These are phyloP conservation scores for Smithornis capensis DNA, from an alignment of 2,113 vertebrate genomes.

Conservation along the genomic window DNA sequence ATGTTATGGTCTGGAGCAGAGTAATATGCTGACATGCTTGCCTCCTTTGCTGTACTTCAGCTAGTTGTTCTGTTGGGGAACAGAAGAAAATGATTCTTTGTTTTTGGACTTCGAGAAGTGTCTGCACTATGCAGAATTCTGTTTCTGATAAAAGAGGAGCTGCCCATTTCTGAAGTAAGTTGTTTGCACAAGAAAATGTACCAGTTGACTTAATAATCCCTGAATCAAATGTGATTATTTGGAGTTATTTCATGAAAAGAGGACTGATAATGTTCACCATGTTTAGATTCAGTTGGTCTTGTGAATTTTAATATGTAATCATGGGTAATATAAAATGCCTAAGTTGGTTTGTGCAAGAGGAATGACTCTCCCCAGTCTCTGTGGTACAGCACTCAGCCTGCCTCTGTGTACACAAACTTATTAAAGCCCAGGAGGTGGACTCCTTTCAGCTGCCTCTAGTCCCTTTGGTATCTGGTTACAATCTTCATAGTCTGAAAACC, in stretches of 20 bases:
- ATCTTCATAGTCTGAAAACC: not conserved
- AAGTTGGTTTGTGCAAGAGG: not conserved
- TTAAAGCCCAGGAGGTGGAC: not conserved
- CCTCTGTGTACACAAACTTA: not conserved
- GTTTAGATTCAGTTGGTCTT: not conserved
- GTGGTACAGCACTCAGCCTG: not conserved
- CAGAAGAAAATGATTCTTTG: not conserved
- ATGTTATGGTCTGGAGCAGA: not conserved
- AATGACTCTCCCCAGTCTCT: not conserved
- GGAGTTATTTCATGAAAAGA: not conserved
- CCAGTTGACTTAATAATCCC: not conserved
- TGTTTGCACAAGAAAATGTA: not conserved
- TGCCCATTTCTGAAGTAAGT: not conserved
- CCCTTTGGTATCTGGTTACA: not conserved
- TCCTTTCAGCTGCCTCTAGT: not conserved
- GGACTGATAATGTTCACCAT: not conserved
- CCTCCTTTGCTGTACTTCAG: not conserved
- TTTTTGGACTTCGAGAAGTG: not conserved
- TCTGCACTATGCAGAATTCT: rapidly evolving
- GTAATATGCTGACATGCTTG: not conserved
- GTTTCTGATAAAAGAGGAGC: not conserved
- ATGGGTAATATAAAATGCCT: not conserved
- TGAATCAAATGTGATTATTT: not conserved
- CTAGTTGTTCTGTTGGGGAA: not conserved
- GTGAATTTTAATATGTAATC: not conserved